Base-by-base conservation (phyloP, 2,797 vertebrate genomes). In the Cephalopachus bancanus region DNA sequence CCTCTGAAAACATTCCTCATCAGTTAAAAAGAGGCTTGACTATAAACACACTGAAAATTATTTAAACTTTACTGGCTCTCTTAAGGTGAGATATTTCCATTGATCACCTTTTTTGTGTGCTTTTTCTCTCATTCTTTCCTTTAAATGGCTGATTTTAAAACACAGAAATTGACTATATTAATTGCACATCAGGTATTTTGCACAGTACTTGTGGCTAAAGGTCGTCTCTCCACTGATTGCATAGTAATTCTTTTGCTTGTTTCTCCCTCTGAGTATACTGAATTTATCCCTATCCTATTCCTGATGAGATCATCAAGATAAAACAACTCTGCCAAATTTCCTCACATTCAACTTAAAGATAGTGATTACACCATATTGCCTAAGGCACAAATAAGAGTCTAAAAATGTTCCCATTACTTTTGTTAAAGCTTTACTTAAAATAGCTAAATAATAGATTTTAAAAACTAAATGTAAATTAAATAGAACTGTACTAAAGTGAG, bases 391-490 rank as follows among this genome's bases (percentile, higher is more conserved):
- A 78, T 81, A 86, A 62, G 7, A 76, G 7, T 62, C 81, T 93
- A 64, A 94, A 93, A 84, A 57, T 2, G n/a, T 93, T 83, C 64
- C 22, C 62, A 76, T 89, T 67, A 57, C 2, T 85, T 93, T 81
- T 96, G 7, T 87, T 86, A 88, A 88, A 49, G 3, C 10, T 95
- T 92, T 81, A 80, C 33, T 60, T 78, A 93, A 92, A 84, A 44
- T 37, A 30, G 7, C 22, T 86, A 94, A 76, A 30, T 85, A 74
- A 84, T 64, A 76, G 26, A 9, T 57, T 44, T 44, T 55, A 81
- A 37, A 83, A 72, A 16, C 5, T 19, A 85, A 87, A 16, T 55
- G 4, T 79, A 89, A 88, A 78, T 7, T 11, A 93, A 76, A 37
- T 72, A n/a, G 22, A 85, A 10, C 51, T 84, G 33, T 64, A 20